Base-by-base conservation (phyloP, 2,888 invertebrate species). In the Hirtodrosophila alboralis region DNA sequence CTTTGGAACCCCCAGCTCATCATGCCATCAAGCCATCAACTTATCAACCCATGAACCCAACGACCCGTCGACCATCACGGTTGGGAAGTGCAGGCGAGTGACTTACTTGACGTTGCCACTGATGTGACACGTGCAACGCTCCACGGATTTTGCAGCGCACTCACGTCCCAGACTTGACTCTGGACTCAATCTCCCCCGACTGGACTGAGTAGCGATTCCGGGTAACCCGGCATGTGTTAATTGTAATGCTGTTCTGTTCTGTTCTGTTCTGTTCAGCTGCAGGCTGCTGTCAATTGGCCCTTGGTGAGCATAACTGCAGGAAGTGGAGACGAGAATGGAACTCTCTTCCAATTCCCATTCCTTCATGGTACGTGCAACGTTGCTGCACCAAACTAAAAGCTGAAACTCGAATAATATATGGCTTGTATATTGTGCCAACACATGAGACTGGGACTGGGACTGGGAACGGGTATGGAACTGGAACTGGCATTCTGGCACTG, bases 181-280 rank as follows among this genome's bases (percentile, higher is more conserved):
- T 48, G 65, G 49, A 51, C 62, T 47, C 54, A 53, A 16, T 30
- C 27, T 30, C 27, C 43, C 45, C 21, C n/a, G n/a, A n/a, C n/a
- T n/a, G n/a, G 31, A 51, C 14, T 47, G 28, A 47, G 18, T 14
- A 23, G 13, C 63, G 69, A 62, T 52, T 44, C 56, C 23, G 52
- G 52, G 52, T 63, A 63, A 36, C 36, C 48, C 44, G 70, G 68
- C 70, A 63, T 68, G 77, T 77, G 77, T 77, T 77, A 77, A 77
- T 77, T 77, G 83, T 78, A 75, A 59, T 65, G 77, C 77, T 65
- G 80, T 47, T 76, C 63, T 48, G n/a, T n/a, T n/a, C n/a, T n/a
- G n/a, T n/a, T n/a, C n/a, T n/a, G n/a, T n/a, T n/a, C n/a, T n/a
- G n/a, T n/a, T n/a, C n/a, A n/a, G n/a, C n/a, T n/a, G 48, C 58